Evolutionary conservation across 2,888 invertebrate species (phyloP).

Genomic region (Phragmatobia fuliginosa): DNA sequence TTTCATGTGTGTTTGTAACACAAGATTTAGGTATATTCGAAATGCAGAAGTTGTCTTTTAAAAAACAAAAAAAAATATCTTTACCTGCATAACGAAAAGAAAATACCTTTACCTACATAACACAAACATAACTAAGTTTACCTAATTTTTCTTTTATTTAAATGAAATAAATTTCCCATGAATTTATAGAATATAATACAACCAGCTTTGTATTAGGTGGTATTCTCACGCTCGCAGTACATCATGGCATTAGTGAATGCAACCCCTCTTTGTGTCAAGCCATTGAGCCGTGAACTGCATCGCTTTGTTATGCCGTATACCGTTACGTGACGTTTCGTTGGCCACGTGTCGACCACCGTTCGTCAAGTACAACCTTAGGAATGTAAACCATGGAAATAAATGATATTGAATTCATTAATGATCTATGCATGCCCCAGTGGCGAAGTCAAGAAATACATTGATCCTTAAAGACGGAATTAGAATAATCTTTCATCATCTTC

Average conservation of each 20-base stretch:
- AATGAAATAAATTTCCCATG: background rate
- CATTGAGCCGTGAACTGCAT: conserved; percentile 66
- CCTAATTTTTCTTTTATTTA: background rate
- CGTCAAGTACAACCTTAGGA: conserved; percentile 21
- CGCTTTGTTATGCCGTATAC: conserved; percentile 51
- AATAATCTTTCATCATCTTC: no score
- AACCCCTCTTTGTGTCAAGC: conserved; percentile 53
- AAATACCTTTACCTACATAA: background rate
- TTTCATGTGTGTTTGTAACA: no score
- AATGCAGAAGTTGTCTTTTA: no score
- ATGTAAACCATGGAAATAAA: conserved; percentile 19
- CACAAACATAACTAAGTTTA: background rate
- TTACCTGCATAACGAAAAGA: no score
- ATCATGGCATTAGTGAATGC: conserved; percentile 48
- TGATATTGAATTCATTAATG: conserved; percentile 1
- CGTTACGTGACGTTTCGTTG: conserved; percentile 54
- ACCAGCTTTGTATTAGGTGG: background rate
- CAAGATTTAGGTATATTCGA: no score
- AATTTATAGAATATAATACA: background rate
- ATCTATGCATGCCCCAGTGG: no score
- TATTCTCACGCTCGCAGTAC: conserved; percentile 1
- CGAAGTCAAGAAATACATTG: no score
- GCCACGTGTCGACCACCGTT: conserved; percentile 29
- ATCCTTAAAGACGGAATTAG: no score
- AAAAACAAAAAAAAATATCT: no score